These are phyloP conservation scores for Drosophila miranda DNA, from an alignment of 1,140 invertebrate genomes.

Conservation along the genomic window DNA sequence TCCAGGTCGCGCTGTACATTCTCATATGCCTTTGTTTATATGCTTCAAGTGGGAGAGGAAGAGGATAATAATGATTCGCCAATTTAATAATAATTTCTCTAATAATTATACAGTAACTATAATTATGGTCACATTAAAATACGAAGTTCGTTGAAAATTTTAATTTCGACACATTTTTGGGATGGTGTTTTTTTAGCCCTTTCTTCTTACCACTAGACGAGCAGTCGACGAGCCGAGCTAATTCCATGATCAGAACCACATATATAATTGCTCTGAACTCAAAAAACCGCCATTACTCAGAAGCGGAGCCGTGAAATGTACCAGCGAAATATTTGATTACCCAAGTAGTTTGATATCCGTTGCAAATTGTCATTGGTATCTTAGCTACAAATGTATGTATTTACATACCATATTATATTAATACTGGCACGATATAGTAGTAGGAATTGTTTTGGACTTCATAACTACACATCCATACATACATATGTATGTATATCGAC, in stretches of 20 bases:
- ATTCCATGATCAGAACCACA: background rate
- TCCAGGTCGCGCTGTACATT: no score
- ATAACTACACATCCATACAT: background rate
- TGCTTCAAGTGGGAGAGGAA: constrained; percentile 31
- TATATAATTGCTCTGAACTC: background rate
- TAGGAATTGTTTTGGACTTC: no score
- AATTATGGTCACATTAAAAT: constrained; percentile 54
- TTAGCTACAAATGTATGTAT: no score
- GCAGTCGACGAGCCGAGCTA: no score
- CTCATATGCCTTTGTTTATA: constrained; percentile 1
- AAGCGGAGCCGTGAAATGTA: no score
- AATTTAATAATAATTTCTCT: constrained; percentile 64
- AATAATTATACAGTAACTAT: constrained; percentile 62
- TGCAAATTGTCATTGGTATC: no score
- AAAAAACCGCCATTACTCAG: no score
- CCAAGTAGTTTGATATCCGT: no score
- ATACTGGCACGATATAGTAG: no score
- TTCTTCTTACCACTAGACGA: background rate
- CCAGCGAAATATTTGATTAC: no score
- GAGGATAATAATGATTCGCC: constrained; percentile 58
- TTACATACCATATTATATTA: no score
- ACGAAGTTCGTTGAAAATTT: constrained; percentile 55
- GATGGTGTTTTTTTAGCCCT: constrained; percentile 1
- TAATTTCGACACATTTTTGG: constrained; percentile 53
- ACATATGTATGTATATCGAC: no score